phyloP scores from a whole-genome alignment of 2,797 vertebrate species.

The Benthosema pterotum region DNA sequence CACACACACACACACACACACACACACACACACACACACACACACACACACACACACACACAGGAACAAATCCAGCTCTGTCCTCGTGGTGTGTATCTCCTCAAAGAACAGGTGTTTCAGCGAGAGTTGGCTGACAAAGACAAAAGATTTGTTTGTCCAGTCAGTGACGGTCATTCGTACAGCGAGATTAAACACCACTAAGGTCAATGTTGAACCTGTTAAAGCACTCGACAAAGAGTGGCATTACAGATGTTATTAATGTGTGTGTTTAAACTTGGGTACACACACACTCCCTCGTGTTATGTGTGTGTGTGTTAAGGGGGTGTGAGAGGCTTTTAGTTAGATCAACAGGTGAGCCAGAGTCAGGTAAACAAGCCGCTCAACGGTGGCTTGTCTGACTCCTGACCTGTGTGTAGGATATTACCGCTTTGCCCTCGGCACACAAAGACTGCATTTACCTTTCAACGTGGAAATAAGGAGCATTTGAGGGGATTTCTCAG shows the following conservation, averaged over 20 bases:
- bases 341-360: conserved; percentile 68
- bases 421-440: conserved; percentile 43
- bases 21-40: too few species aligned
- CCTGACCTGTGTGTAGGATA: conserved; percentile 55
- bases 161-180: conserved; percentile 63
- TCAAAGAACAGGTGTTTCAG: conserved; percentile 28
- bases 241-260: conserved; percentile 80
- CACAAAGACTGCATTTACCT: conserved; percentile 45
- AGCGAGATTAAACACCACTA: conserved; percentile 73
- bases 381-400: conserved; percentile 45
- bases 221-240: conserved; percentile 76
- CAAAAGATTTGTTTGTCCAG: conserved; percentile 68
- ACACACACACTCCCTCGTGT: conserved; percentile 52
- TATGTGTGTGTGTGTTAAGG: conserved; percentile 41
- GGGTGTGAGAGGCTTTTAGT: conserved; percentile 77
- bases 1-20: too few species aligned
- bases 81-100: conserved; percentile 26
- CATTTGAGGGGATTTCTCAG: conserved; percentile 31
- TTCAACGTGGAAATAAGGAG: conserved; percentile 31
- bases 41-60: too few species aligned
- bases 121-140: conserved; percentile 56
- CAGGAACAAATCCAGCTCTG: conserved; percentile 31
- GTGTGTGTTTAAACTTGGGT: conserved; percentile 77
- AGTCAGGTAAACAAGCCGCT: conserved; percentile 65
- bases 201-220: conserved; percentile 76